phyloP scores from a whole-genome alignment of 2,888 invertebrate species.

The Agonopterix alstromeriana region DNA sequence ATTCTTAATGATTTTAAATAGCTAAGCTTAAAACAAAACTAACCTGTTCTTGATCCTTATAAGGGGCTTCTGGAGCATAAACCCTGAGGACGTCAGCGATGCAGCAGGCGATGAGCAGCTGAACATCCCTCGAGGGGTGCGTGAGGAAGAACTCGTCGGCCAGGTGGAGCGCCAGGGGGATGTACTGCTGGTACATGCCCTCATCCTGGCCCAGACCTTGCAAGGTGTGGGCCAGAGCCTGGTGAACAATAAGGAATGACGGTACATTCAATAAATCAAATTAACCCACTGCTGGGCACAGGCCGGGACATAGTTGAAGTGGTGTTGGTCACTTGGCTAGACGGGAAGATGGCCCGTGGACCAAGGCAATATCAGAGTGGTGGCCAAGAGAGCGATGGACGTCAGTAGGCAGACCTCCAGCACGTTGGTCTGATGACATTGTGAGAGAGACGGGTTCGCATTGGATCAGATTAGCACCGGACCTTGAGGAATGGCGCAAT shows the following conservation, averaged over 20 bases:
- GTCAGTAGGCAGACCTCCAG: too few relatives aligned
- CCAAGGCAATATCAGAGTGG: too few relatives aligned
- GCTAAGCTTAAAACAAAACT: conserved; percentile 2
- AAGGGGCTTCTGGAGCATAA: conserved; percentile 98
- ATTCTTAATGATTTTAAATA: neutral
- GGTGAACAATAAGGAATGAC: conserved; percentile 4
- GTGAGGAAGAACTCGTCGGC: conserved; percentile 95
- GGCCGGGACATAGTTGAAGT: too few relatives aligned
- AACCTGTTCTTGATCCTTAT: conserved; percentile 96
- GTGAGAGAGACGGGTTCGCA: too few relatives aligned
- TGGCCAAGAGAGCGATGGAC: too few relatives aligned
- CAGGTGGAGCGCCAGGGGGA: conserved; percentile 93
- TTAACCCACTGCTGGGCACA: too few relatives aligned
- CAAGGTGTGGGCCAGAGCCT: conserved; percentile 94
- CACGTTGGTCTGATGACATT: too few relatives aligned
- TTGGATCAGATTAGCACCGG: too few relatives aligned
- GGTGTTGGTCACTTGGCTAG: too few relatives aligned
- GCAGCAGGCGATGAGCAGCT: conserved; percentile 96
- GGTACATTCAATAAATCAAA: too few relatives aligned
- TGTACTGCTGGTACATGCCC: conserved; percentile 93
- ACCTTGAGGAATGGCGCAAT: too few relatives aligned
- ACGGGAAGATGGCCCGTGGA: too few relatives aligned
- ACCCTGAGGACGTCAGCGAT: conserved; percentile 97
- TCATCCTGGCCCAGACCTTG: conserved; percentile 98
- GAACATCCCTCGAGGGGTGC: conserved; percentile 94